Evolutionary conservation across 2,888 invertebrate species (phyloP).

Genomic region (Apamea sordens): DNA sequence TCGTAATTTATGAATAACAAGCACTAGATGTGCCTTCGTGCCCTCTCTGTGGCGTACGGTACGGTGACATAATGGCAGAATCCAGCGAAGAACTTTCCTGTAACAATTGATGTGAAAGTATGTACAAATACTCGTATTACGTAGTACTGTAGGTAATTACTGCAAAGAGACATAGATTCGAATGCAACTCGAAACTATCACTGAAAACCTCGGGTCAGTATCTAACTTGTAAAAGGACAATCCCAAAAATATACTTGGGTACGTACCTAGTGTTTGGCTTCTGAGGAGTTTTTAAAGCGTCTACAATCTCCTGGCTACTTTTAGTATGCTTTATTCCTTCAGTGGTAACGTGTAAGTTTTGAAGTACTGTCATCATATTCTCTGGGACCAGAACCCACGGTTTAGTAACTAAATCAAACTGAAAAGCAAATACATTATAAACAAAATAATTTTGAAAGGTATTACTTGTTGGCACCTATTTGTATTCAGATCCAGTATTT

Average conservation of each 20-base stretch:
- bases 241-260: background rate
- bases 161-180: background rate
- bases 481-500: background rate
- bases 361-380: conserved; percentile 91
- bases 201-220: background rate
- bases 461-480: too few relatives aligned
- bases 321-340: conserved; percentile 71
- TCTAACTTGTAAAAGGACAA: background rate
- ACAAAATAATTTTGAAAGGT: background rate
- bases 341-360: conserved; percentile 80
- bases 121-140: background rate
- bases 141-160: background rate
- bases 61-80: conserved; percentile 91
- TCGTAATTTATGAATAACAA: conserved; percentile 90
- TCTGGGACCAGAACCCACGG: conserved; percentile 92
- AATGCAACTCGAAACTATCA: background rate
- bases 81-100: conserved; percentile 90
- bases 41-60: conserved; percentile 92
- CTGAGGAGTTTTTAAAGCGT: conserved; percentile 87
- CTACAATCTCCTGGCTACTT: conserved; percentile 85
- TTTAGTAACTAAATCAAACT: conserved; percentile 92
- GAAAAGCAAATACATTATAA: conserved; percentile 47
- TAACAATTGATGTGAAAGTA: conserved; percentile 37
- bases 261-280: conserved; percentile 84
- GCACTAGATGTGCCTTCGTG: conserved; percentile 91